These are phyloP conservation scores for Columba livia DNA, from an alignment of 2,113 vertebrate genomes.

Conservation along the genomic window DNA sequence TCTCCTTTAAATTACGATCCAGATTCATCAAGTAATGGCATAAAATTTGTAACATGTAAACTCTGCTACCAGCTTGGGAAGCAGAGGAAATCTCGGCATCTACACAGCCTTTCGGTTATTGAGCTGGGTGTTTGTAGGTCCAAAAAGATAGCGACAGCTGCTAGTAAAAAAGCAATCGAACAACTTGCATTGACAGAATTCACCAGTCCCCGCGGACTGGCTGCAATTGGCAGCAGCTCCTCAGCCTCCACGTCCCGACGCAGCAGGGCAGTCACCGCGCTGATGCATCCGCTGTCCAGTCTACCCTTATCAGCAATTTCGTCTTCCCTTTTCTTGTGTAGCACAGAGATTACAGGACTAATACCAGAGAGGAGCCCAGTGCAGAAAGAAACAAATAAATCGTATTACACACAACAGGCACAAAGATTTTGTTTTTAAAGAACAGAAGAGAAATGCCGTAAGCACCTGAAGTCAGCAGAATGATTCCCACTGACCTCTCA, in stretches of 20 bases:
- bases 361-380: not conserved
- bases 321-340: not conserved
- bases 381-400: not conserved
- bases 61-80: not conserved
- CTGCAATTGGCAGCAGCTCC: conserved; percentile 6
- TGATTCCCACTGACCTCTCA: not conserved
- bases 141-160: conserved; percentile 22
- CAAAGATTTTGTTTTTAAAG: not conserved
- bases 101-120: not conserved
- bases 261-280: not conserved
- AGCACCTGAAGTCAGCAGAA: not conserved
- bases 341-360: not conserved
- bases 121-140: not conserved
- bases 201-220: not conserved
- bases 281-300: not conserved
- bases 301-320: conserved; percentile 19
- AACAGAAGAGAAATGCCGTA: not conserved
- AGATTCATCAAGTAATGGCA: not conserved
- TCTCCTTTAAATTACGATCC: not conserved
- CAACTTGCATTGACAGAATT: conserved; percentile 21
- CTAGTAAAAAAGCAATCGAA: conserved; percentile 30
- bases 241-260: conserved; percentile 38
- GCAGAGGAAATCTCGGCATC: not conserved
- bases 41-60: not conserved
- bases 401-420: not conserved